Conservation (phyloP, 37 sponge, comb jelly and placozoan species). For the Amphimedon queenslandica region DNA sequence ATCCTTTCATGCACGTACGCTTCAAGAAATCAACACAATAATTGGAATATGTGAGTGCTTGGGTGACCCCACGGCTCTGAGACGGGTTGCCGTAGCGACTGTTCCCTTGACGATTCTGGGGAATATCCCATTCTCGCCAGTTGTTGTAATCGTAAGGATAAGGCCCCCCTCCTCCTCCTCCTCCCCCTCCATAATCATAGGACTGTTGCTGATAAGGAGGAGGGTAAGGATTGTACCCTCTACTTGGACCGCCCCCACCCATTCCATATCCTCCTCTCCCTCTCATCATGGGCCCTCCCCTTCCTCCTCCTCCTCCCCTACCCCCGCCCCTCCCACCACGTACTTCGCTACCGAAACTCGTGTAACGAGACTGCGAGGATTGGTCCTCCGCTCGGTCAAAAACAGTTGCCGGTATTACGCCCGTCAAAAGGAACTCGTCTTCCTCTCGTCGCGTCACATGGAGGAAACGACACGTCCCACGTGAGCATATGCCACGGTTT, state of each 20-base stretch:
- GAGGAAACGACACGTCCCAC: conserved; percentile 42
- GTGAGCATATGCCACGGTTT: conserved; percentile 40
- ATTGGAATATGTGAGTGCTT: conserved; percentile 43
- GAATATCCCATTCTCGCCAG: not conserved
- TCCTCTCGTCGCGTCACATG: conserved; percentile 66
- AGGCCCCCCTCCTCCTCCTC: conserved; percentile 2
- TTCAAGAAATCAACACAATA: conserved; percentile 55
- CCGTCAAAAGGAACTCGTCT: conserved; percentile 63
- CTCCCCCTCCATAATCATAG: not conserved
- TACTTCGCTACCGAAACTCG: not conserved
- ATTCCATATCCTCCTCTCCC: too few relatives aligned
- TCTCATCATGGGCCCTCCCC: not conserved
- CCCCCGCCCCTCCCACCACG: conserved; percentile 18
- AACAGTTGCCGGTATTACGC: conserved; percentile 39
- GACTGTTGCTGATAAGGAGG: not conserved
- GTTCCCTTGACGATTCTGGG: not conserved
- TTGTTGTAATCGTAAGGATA: not conserved
- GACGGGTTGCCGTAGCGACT: not conserved
- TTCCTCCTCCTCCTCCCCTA: conserved; percentile 2
- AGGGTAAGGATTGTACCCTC: not conserved
- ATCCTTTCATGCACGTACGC: conserved; percentile 44
- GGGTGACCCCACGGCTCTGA: not conserved
- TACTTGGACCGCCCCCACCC: not conserved
- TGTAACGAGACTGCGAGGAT: not conserved
- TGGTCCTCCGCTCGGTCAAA: conserved; percentile 42